These are phyloP conservation scores for Helleia helle DNA, from an alignment of 2,888 invertebrate genomes.

Conservation along the genomic window DNA sequence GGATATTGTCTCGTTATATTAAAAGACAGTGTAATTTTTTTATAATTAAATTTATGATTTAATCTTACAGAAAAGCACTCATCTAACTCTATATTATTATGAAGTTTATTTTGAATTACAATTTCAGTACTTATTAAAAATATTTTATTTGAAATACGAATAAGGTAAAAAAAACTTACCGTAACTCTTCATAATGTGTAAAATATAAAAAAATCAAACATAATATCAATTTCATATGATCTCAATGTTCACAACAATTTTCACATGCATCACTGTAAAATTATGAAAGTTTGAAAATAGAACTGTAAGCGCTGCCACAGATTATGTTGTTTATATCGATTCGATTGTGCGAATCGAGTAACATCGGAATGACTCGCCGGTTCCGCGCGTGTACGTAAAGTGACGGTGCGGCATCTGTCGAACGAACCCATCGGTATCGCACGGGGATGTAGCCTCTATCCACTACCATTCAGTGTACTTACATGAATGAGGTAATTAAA, in stretches of 20 bases:
- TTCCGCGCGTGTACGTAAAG: conserved; percentile 58
- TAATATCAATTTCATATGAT: not conserved
- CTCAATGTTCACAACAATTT: not conserved
- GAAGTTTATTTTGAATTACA: no score
- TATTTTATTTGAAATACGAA: no score
- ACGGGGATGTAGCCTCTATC: conserved; percentile 23
- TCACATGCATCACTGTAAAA: not conserved
- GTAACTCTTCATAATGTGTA: not conserved
- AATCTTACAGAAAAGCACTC: no score
- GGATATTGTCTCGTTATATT: no score
- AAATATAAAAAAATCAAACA: not conserved
- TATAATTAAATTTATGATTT: no score
- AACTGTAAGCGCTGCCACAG: not conserved
- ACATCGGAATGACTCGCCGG: conserved; percentile 38
- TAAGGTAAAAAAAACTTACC: no score
- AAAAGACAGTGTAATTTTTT: no score
- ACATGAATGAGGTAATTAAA: not conserved
- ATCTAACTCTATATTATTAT: no score
- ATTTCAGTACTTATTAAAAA: no score
- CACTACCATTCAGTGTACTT: no score
- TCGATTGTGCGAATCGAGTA: conserved; percentile 23
- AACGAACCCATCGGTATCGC: conserved; percentile 28
- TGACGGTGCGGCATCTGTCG: conserved; percentile 50
- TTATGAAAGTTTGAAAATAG: conserved; percentile 12
- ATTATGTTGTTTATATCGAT: conserved; percentile 11